These are phyloP conservation scores for Gymnorhina tibicen DNA, from an alignment of 2,113 vertebrate species.

Conservation along the genomic window DNA sequence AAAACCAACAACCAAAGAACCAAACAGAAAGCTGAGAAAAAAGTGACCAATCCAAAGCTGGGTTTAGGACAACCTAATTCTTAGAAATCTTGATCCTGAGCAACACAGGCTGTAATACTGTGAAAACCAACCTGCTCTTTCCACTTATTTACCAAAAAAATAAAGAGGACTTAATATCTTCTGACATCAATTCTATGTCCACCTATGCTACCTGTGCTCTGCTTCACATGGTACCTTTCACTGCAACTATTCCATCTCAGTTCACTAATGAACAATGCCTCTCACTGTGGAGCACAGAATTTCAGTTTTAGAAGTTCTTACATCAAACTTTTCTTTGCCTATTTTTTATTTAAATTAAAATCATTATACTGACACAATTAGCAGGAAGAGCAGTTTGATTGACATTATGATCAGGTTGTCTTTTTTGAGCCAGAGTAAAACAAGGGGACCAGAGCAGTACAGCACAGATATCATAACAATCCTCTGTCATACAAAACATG, in stretches of 20 bases:
- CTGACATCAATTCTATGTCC: background rate
- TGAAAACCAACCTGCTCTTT: background rate
- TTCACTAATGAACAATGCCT: background rate
- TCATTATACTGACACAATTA: background rate
- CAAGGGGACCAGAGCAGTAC: background rate
- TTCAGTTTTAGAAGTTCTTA: background rate
- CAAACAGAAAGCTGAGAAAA: background rate
- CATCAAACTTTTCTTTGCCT: background rate
- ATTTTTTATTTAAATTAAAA: background rate
- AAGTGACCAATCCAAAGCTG: background rate
- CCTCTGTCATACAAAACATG: background rate
- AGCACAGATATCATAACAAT: background rate
- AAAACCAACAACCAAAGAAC: background rate
- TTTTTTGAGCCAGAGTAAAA: background rate
- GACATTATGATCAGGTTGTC: background rate
- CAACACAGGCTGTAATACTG: background rate
- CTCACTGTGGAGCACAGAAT: background rate
- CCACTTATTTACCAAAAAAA: background rate
- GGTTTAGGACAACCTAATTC: background rate
- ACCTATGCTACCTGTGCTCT: background rate
- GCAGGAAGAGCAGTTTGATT: background rate
- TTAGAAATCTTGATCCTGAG: background rate
- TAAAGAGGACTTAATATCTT: background rate
- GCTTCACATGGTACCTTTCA: background rate
- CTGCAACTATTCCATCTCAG: background rate